Conservation (phyloP, 2,113 vertebrate genomes). For the Rana temporaria region DNA sequence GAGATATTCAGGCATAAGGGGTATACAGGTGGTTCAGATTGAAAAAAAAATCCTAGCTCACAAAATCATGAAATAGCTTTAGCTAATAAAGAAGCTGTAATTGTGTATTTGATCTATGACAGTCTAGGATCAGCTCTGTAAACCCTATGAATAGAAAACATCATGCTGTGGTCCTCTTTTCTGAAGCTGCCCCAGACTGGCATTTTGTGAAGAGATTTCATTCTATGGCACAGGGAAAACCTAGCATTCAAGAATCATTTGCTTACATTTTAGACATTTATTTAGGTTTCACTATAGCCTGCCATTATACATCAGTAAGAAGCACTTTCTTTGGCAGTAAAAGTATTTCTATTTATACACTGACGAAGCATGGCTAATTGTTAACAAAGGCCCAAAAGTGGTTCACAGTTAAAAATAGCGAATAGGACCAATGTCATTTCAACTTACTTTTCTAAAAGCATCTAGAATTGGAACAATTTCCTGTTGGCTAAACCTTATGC, state of each 20-base stretch:
- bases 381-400: conserved; percentile 44
- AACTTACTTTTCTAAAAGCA: conserved; percentile 11
- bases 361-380: conserved; percentile 50
- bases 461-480: conserved; percentile 7
- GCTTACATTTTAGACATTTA: conserved; percentile 32
- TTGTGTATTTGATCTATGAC: not conserved
- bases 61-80: too few species aligned
- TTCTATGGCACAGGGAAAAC: not conserved
- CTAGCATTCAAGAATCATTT: conserved; percentile 27
- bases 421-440: conserved; percentile 18
- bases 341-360: conserved; percentile 19
- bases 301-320: conserved; percentile 31
- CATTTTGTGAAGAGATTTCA: conserved; percentile 12
- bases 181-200: conserved; percentile 6
- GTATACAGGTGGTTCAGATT: too few species aligned
- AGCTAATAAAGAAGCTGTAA: too few species aligned
- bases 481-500: conserved; percentile 4
- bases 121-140: conserved; percentile 6
- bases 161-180: conserved; percentile 6
- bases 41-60: too few species aligned
- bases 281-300: conserved; percentile 34
- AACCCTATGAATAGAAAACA: conserved; percentile 11
- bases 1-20: too few species aligned
- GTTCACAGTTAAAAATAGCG: conserved; percentile 28
- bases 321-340: conserved; percentile 41